Evolutionary conservation across 2,888 invertebrate species (phyloP), one percentile per base, ranked within the genome.

Genomic region (Conchocele bisecta): DNA sequence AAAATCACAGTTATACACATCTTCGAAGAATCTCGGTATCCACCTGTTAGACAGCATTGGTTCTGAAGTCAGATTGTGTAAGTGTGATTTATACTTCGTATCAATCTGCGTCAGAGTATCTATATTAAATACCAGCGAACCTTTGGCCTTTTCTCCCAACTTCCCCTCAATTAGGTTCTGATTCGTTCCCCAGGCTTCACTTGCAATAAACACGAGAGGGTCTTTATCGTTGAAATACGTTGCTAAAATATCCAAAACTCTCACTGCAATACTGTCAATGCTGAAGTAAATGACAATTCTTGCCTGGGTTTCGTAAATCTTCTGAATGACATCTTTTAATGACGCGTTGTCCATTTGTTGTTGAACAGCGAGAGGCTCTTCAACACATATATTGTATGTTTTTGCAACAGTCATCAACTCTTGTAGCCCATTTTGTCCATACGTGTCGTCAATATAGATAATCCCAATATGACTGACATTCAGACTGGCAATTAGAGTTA

Each of bases 181-280:
- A 44, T 75, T 79, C 0, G 75, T 77, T n/a, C 86, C 85, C 87
- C 87, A 87, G 1, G 82, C 80, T 50, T 87, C 86, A 56, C 86
- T 85, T 17, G 84, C 84, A n/a, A 87, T 68, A 31, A 87, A 87
- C 24, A 80, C 70, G 17, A 82, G 67, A 6, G 70, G 63, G 1
- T 61, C 60, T 51, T 17, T 51, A 5, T 51, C 33, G 9, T 9
- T 39, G 3, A 26, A 31, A 26, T 24, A 54, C 17, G 6, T 29
- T 22, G 17, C 53, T 20, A 80, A 74, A 13, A 73, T 73, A 6
- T 78, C 65, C 6, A 88, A 50, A 1, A 89, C 57, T 15, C 69
- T 66, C 11, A 64, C 48, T 11, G 82, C 81, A 6, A 82, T 51
- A 2, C 76, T 73, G 29, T 79, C 83, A 24, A 85, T 77, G 1